Conservation (phyloP, 2,797 vertebrate species). For the Characodon lateralis region DNA sequence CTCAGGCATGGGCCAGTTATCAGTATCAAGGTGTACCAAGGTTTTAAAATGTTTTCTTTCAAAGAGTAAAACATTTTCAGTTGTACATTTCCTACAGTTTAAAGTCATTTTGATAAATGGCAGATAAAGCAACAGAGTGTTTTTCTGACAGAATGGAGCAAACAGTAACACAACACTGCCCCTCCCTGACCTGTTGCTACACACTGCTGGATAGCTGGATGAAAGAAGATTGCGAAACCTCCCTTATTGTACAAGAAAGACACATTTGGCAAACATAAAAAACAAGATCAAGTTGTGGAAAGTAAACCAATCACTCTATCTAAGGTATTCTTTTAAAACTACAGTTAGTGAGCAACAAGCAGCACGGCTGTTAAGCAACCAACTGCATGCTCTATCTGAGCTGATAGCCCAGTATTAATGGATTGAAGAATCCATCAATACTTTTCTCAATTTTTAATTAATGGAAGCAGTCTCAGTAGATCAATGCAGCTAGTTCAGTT, state of each 20-base stretch:
- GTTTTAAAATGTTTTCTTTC: not conserved
- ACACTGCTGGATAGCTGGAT: too few relatives aligned
- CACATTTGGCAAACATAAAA: too few relatives aligned
- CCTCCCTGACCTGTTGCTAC: too few relatives aligned
- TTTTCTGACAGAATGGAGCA: not conserved
- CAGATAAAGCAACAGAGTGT: not conserved
- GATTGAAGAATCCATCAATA: constrained; percentile 41
- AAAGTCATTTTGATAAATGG: not conserved
- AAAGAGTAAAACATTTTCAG: not conserved
- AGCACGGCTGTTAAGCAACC: not conserved
- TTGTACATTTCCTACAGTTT: not conserved
- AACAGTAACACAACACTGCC: not conserved
- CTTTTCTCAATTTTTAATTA: constrained; percentile 44
- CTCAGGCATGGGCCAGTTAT: not conserved
- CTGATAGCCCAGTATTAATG: too few relatives aligned
- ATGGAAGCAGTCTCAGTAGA: constrained; percentile 16
- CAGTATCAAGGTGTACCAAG: not conserved
- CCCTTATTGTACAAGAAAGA: too few relatives aligned
- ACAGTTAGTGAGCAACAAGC: not conserved
- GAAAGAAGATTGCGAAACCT: too few relatives aligned
- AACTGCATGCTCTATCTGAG: too few relatives aligned
- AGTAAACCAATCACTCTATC: too few relatives aligned
- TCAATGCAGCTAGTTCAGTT: constrained; percentile 19
- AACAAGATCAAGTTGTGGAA: too few relatives aligned
- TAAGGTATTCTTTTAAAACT: not conserved